Conservation (phyloP, 2,888 invertebrate genomes). For the Lymantria dispar region DNA sequence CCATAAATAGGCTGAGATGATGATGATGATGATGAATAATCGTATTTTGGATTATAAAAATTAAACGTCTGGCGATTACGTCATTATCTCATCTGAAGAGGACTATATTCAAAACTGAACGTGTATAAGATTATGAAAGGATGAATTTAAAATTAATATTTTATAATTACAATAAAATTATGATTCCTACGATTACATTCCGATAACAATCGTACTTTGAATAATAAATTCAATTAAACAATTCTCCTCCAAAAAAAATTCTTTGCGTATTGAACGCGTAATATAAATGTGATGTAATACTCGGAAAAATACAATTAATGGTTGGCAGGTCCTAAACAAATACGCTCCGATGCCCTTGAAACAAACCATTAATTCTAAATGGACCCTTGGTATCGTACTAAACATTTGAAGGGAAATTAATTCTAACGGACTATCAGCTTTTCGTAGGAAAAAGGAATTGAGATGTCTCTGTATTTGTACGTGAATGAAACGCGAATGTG, state of each 20-base stretch:
- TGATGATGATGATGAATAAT: too few species aligned
- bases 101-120: too few species aligned
- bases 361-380: conserved; percentile 30
- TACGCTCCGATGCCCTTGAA: conserved; percentile 27
- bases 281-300: conserved; percentile 27
- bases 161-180: too few species aligned
- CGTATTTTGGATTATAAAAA: too few species aligned
- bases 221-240: not conserved
- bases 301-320: conserved; percentile 28
- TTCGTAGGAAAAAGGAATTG: conserved; percentile 1
- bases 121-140: too few species aligned
- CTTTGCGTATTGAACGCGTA: conserved; percentile 14
- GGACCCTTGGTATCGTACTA: conserved; percentile 27
- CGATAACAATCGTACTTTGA: not conserved
- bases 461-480: not conserved
- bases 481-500: too few species aligned
- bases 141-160: too few species aligned
- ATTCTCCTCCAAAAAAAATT: not conserved
- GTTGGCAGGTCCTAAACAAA: conserved; percentile 32
- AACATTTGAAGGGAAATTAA: conserved; percentile 35
- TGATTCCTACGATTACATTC: too few species aligned
- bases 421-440: conserved; percentile 25
- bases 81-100: too few species aligned
- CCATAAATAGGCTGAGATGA: too few species aligned
- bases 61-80: too few species aligned